Percentiles rank a stretch among this genome's conserved stretches.
Conservation (phyloP, 2,113 vertebrate genomes). For the Micromys minutus region DNA sequence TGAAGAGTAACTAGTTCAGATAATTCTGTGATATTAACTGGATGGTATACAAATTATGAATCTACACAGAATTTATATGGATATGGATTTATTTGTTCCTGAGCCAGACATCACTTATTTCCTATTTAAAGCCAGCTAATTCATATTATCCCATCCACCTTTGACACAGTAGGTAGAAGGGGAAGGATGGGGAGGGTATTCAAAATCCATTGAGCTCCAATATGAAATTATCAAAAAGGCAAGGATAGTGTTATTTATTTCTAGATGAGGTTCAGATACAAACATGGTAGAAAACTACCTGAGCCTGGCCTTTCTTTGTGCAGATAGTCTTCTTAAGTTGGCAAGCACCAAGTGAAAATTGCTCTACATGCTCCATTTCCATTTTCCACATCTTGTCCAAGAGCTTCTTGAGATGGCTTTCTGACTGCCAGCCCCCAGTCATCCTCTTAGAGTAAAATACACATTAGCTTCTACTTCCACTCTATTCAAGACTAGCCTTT, state of each 20-base stretch:
- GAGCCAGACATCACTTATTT: slow-evolving; percentile 31
- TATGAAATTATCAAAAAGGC: background rate
- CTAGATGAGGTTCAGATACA: background rate
- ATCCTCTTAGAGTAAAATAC: background rate
- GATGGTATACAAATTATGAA: background rate
- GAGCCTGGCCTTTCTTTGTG: background rate
- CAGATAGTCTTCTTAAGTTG: background rate
- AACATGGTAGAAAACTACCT: background rate
- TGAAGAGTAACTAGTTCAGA: background rate
- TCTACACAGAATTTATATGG: slow-evolving; percentile 18
- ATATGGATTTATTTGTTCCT: background rate
- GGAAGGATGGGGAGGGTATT: background rate
- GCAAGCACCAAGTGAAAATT: background rate
- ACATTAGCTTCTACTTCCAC: background rate
- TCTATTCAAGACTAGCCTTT: background rate
- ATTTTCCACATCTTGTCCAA: background rate
- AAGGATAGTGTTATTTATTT: background rate
- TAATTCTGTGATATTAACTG: background rate
- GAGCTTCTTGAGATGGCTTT: background rate
- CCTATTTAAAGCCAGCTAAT: slow-evolving; percentile 4
- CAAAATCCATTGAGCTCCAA: background rate
- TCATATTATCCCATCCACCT: background rate
- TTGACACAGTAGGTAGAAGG: background rate
- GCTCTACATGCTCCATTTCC: background rate
- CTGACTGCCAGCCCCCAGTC: background rate